These are phyloP conservation scores for Lophochroa leadbeateri DNA, from an alignment of 2,113 vertebrate genomes.

Conservation along the genomic window DNA sequence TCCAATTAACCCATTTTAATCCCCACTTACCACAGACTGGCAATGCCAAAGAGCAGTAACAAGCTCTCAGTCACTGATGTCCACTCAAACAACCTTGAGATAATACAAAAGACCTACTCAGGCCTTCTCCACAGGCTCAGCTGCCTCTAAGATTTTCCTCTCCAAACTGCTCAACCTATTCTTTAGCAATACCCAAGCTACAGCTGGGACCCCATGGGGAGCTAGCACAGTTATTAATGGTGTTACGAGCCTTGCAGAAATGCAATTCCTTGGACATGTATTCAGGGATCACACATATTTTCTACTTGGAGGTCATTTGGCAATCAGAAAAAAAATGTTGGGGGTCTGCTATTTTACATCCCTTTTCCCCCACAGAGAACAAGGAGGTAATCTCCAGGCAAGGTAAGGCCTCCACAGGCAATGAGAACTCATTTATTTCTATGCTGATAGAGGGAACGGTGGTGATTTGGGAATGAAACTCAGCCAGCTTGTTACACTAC, in stretches of 20 bases:
- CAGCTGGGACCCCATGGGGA: background rate
- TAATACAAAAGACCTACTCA: background rate
- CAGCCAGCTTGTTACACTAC: constrained; percentile 41
- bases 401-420: background rate
- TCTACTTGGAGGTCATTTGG: constrained; percentile 29
- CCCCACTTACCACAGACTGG: background rate
- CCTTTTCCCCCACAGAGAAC: constrained; percentile 10
- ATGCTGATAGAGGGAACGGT: constrained; percentile 1
- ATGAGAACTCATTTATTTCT: constrained; percentile 33
- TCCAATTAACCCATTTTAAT: background rate
- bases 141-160: background rate
- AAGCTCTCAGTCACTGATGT: background rate
- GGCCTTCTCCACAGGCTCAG: background rate
- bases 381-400: constrained; percentile 42
- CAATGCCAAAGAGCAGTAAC: background rate
- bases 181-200: background rate
- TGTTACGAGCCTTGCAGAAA: background rate
- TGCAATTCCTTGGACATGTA: constrained; percentile 20
- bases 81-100: background rate
- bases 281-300: constrained; percentile 10
- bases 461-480: constrained; percentile 48
- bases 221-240: background rate
- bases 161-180: background rate
- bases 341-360: constrained; percentile 10
- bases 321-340: background rate